phyloP scores from a whole-genome alignment of 2,888 invertebrate genomes.

The Mechanitis mazaeus region DNA sequence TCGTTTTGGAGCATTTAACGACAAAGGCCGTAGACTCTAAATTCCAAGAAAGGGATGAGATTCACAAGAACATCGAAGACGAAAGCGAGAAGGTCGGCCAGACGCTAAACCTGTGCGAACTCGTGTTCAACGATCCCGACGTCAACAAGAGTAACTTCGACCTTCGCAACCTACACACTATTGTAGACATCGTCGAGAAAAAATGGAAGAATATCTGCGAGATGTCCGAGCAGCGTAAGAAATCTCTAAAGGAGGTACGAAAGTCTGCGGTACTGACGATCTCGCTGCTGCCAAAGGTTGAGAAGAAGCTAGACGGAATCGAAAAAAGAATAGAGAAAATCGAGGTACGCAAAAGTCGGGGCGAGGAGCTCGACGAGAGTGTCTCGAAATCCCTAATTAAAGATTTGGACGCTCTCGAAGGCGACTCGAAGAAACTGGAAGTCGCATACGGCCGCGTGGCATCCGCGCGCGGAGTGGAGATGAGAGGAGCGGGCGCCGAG shows the following conservation, averaged over 20 bases:
- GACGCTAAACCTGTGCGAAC: conserved; percentile 86
- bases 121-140: conserved; percentile 84
- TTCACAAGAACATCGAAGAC: conserved; percentile 85
- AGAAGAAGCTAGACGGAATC: conserved; percentile 76
- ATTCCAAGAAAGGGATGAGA: conserved; percentile 82
- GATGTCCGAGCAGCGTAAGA: conserved; percentile 80
- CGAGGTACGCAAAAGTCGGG: conserved; percentile 61
- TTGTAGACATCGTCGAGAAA: conserved; percentile 83
- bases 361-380: conserved; percentile 69
- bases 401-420: conserved; percentile 78
- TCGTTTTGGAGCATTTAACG: conserved; percentile 80
- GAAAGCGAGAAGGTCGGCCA: conserved; percentile 87
- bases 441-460: conserved; percentile 82
- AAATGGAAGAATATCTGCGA: conserved; percentile 88
- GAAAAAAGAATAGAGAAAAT: conserved; percentile 77
- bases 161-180: conserved; percentile 79
- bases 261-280: conserved; percentile 82
- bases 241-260: conserved; percentile 57
- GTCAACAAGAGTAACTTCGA: conserved; percentile 83
- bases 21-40: conserved; percentile 81
- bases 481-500: conserved; percentile 80
- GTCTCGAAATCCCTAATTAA: conserved; percentile 77
- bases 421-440: conserved; percentile 79
- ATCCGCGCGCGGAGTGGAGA: conserved; percentile 80
- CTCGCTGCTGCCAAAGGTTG: conserved; percentile 79